A percentile compares a stretch with the other conserved stretches of the same genome.
Evolutionary conservation across 1,140 invertebrate species (phyloP).

Genomic region (Drosophila repletoides): DNA sequence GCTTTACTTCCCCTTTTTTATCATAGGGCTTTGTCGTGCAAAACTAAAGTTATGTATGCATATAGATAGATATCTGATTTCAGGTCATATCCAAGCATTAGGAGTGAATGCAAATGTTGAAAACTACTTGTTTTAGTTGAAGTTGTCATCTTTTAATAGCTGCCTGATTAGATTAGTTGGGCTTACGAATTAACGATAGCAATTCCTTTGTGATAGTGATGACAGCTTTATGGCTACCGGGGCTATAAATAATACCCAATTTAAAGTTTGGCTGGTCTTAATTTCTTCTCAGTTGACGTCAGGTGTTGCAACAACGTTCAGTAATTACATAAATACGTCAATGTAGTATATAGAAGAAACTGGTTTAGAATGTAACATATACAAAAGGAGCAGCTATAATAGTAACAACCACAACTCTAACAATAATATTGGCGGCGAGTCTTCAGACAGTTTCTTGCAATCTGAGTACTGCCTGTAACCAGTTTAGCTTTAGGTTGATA

Average conservation of each 20-base stretch:
- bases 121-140: too few species aligned
- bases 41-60: too few species aligned
- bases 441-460: constrained; percentile 9
- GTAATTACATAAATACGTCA: constrained; percentile 8
- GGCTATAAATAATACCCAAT: constrained; percentile 2
- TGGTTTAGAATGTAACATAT: background rate
- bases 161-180: constrained; percentile 23
- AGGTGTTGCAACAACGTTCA: constrained; percentile 6
- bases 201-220: background rate
- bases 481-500: background rate
- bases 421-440: background rate
- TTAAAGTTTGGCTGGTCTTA: background rate
- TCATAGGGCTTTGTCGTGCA: too few species aligned
- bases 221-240: constrained; percentile 4
- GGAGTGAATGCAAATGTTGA: too few species aligned
- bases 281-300: constrained; percentile 6
- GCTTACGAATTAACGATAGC: background rate
- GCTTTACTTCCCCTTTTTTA: too few species aligned
- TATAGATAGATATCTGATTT: too few species aligned
- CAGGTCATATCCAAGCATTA: too few species aligned
- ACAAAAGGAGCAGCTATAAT: too few species aligned
- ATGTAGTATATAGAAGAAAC: constrained; percentile 8
- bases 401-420: background rate
- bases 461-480: constrained; percentile 2
- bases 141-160: background rate